phyloP scores from a whole-genome alignment of 2,113 vertebrate genomes.

The Synchiropus splendidus region DNA sequence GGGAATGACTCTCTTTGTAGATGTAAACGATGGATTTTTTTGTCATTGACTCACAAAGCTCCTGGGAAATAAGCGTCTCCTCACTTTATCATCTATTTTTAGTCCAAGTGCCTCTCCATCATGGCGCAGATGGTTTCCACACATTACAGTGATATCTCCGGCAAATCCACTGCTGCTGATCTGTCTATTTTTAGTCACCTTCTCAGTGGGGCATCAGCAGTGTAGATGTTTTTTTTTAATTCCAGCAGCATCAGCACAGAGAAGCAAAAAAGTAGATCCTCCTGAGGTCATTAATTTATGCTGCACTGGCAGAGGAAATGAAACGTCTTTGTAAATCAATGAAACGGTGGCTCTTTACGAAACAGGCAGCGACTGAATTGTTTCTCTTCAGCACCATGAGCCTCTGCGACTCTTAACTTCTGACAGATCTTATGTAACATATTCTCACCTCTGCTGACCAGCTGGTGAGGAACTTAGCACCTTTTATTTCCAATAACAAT shows the following conservation, averaged over 20 bases:
- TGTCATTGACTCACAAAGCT: too few species aligned
- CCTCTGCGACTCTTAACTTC: constrained; percentile 5
- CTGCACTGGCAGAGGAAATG: not conserved
- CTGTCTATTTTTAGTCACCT: too few species aligned
- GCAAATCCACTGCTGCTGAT: too few species aligned
- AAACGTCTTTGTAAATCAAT: not conserved
- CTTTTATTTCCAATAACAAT: constrained; percentile 5
- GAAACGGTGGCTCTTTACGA: constrained; percentile 9
- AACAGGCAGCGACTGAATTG: constrained; percentile 6
- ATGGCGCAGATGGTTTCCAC: too few species aligned
- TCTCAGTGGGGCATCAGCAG: too few species aligned
- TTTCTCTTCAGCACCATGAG: not conserved
- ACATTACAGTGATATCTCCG: too few species aligned
- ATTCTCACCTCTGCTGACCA: constrained; percentile 4
- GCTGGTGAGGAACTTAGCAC: too few species aligned
- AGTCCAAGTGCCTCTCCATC: too few species aligned
- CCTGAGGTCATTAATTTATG: not conserved
- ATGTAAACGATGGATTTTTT: too few species aligned
- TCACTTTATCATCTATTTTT: too few species aligned
- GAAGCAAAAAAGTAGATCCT: not conserved
- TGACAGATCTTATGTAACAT: constrained; percentile 16
- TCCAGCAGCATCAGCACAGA: not conserved
- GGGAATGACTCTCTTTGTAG: too few species aligned
- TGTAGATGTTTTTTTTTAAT: not conserved
- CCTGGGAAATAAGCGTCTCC: too few species aligned